Percentiles rank a stretch among this genome's conserved stretches.
Evolutionary conservation across 2,888 invertebrate species (phyloP).

Genomic region (Lomographa bimaculata): DNA sequence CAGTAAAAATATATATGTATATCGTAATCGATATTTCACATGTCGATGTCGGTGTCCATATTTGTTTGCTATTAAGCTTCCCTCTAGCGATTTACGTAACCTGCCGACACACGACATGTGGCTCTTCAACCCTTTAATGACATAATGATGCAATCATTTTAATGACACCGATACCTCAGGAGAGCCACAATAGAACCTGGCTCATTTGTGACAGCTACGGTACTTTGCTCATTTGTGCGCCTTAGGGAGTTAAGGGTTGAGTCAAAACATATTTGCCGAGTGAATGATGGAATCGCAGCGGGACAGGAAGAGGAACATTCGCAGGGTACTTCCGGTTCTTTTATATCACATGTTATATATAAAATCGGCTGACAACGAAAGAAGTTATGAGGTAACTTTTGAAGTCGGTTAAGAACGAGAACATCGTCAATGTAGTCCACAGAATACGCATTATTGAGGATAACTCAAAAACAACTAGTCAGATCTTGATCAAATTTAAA

Average conservation of each 20-base stretch:
- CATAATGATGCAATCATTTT: constrained; percentile 63
- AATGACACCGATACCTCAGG: constrained; percentile 45
- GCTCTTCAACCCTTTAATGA: constrained; percentile 59
- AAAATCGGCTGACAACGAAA: no score
- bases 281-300: constrained; percentile 75
- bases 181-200: constrained; percentile 30
- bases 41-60: constrained; percentile 4
- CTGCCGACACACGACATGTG: constrained; percentile 43
- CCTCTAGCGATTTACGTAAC: constrained; percentile 24
- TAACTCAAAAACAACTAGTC: no score
- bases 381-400: no score
- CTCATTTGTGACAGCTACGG: constrained; percentile 46
- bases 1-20: no score
- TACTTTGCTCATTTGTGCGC: constrained; percentile 46
- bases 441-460: no score
- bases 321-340: constrained; percentile 67
- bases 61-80: constrained; percentile 20
- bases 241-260: constrained; percentile 60
- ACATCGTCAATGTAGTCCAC: no score
- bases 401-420: no score
- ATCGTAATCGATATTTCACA: constrained; percentile 23
- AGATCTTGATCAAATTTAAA: no score
- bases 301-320: constrained; percentile 71
- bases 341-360: constrained; percentile 43
- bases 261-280: constrained; percentile 81